Percentiles rank a stretch among this genome's conserved stretches.
These are phyloP conservation scores for Drosophila subsilvestris DNA, from an alignment of 2,888 invertebrate genomes.

Conservation along the genomic window DNA sequence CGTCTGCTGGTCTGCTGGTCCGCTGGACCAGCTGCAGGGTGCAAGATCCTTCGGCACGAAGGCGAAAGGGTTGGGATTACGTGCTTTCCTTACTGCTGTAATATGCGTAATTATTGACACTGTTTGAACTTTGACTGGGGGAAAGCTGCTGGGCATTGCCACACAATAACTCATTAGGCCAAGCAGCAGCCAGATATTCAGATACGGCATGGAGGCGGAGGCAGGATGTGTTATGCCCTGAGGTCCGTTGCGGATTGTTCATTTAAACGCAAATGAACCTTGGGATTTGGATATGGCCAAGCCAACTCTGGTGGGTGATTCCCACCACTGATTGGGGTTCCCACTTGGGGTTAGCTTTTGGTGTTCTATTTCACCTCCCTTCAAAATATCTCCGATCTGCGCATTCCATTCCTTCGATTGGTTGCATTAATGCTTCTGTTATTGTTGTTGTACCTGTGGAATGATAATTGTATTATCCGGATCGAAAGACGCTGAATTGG, in stretches of 20 bases:
- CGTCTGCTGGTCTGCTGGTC: not conserved
- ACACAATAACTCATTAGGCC: conserved; percentile 75
- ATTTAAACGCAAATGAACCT: conserved; percentile 76
- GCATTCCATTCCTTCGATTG: not conserved
- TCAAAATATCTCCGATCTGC: not conserved
- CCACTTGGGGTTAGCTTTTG: not conserved
- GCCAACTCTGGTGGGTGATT: too few relatives aligned
- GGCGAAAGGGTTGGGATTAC: conserved; percentile 34
- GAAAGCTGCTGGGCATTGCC: conserved; percentile 24
- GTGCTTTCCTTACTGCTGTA: conserved; percentile 31
- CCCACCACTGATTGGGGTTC: too few relatives aligned
- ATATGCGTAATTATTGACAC: conserved; percentile 74
- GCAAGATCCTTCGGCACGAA: conserved; percentile 13
- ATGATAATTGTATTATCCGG: too few relatives aligned
- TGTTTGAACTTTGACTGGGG: conserved; percentile 69
- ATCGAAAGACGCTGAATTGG: too few relatives aligned
- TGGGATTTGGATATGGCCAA: conserved; percentile 57
- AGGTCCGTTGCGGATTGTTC: conserved; percentile 44
- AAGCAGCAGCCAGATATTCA: conserved; percentile 26
- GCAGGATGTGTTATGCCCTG: conserved; percentile 7
- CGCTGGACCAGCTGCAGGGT: conserved; percentile 8
- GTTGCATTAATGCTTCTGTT: too few relatives aligned
- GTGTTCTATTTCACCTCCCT: not conserved
- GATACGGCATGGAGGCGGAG: conserved; percentile 12
- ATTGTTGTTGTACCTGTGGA: too few relatives aligned